Conservation (phyloP, 2,113 vertebrate genomes). For the Prunella himalayana region DNA sequence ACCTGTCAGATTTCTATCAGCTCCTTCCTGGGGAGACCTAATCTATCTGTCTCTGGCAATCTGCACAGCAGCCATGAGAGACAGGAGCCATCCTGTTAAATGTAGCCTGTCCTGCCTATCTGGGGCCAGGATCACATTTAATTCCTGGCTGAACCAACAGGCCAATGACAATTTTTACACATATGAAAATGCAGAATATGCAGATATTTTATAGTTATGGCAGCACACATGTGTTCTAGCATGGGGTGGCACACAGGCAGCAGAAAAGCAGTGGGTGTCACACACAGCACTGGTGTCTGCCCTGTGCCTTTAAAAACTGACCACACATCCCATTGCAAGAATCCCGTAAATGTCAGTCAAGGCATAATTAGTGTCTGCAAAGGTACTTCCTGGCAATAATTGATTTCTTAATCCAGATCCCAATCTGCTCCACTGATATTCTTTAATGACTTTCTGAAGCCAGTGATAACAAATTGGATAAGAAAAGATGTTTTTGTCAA, state of each 20-base stretch:
- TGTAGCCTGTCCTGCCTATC: neutral
- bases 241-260: neutral
- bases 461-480: conserved; percentile 46
- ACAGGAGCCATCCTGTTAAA: neutral
- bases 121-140: neutral
- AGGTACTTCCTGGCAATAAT: conserved; percentile 47
- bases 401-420: conserved; percentile 40
- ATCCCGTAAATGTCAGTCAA: conserved; percentile 19
- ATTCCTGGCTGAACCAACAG: neutral
- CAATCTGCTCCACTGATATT: conserved; percentile 35
- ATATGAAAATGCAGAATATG: neutral
- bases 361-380: conserved; percentile 24
- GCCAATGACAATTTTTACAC: neutral
- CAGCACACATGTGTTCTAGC: neutral
- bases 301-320: conserved; percentile 34
- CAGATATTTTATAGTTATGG: neutral
- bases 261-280: neutral
- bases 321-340: neutral
- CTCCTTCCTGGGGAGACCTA: neutral
- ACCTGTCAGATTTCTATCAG: neutral
- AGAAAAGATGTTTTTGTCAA: conserved; percentile 36
- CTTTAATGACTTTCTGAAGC: conserved; percentile 58
- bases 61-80: neutral
- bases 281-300: neutral
- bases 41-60: conserved; percentile 9